phyloP scores from a whole-genome alignment of 53 echinoderm and acorn worm species.

The Stichopus horrens region DNA sequence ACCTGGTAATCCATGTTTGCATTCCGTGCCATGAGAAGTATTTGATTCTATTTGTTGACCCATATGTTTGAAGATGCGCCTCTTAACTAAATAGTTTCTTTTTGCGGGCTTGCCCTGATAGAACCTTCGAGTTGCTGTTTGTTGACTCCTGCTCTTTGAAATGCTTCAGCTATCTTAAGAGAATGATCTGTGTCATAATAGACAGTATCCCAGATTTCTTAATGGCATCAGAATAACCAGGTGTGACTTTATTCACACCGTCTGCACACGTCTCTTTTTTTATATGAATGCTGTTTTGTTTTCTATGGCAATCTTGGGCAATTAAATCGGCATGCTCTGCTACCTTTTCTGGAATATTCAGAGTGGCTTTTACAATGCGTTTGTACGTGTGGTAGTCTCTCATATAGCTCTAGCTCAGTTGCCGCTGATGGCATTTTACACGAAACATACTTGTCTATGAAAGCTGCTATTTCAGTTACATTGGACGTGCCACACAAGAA shows the following conservation, averaged over 20 bases:
- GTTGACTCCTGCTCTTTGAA: not conserved
- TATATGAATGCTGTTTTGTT: slow-evolving; percentile 58
- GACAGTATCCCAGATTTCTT: slow-evolving; percentile 2
- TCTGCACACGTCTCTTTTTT: not conserved
- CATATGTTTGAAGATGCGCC: slow-evolving; percentile 16
- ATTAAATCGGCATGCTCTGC: slow-evolving; percentile 70
- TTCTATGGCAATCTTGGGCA: slow-evolving; percentile 73
- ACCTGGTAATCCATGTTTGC: slow-evolving; percentile 48
- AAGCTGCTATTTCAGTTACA: not conserved
- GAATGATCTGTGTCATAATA: not conserved
- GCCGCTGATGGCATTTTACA: not conserved
- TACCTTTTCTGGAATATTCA: slow-evolving; percentile 50
- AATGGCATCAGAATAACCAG: not conserved
- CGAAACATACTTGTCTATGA: slow-evolving; percentile 4
- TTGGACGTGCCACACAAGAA: not conserved
- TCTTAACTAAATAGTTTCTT: slow-evolving; percentile 4
- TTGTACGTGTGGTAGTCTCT: not conserved
- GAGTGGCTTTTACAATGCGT: slow-evolving; percentile 7
- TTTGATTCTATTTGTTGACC: slow-evolving; percentile 41
- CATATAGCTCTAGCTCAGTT: not conserved
- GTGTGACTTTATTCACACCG: not conserved
- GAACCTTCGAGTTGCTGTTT: not conserved
- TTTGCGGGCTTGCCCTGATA: not conserved
- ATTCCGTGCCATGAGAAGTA: slow-evolving; percentile 40
- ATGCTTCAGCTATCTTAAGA: not conserved